Evolutionary conservation across 2,888 invertebrate genomes (phyloP), one percentile per base, ranked within the genome.

Genomic region (Holacanthella duospinosa): DNA sequence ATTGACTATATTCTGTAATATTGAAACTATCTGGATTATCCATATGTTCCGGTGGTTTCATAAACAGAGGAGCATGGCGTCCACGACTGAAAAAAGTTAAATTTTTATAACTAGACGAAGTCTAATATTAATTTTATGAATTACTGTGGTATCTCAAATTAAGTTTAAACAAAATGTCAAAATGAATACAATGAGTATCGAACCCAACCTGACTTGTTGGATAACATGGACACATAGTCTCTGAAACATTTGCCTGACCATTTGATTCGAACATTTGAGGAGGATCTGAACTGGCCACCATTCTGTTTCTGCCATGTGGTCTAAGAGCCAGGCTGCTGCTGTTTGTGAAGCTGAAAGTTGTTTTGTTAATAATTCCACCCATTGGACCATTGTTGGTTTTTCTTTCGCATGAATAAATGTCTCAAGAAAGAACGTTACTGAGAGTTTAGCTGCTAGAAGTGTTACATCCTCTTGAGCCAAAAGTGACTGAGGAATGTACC

Each of bases 341-440:
- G 88, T 87, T 70, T 88, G 87, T 55, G 92, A 93, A 53, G 89
- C 86, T 78, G 92, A 93, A 77, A 94, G 93, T 78, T 93, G 93
- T 75, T 95, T 95, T 9, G 93, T 94, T 29, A 94, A 82, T 66
- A 94, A 78, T 77, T 95, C 94, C 64, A 94, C 93, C 94, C 94
- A 95, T 70, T 94, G 91, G 54, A 93, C 89, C 90, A 94, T 93
- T 1, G 93, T 94, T 3, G 94, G 93, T 86, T 89, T 95, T 78
- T 95, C 95, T 78, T 94, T 94, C 55, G 95, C 93, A 77, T 95
- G 95, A 75, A 95, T 94, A 75, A 94, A 90, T 0, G 94, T 94
- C 79, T 95, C 95, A 69, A 95, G 87, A 74, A 95, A 93, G 79
- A 95, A 95, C 0, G 93, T 92, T 0, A 93, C 90, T 1, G 93